Evolutionary conservation across 2,888 invertebrate genomes (phyloP).

Genomic region (Tetropium fuscum): DNA sequence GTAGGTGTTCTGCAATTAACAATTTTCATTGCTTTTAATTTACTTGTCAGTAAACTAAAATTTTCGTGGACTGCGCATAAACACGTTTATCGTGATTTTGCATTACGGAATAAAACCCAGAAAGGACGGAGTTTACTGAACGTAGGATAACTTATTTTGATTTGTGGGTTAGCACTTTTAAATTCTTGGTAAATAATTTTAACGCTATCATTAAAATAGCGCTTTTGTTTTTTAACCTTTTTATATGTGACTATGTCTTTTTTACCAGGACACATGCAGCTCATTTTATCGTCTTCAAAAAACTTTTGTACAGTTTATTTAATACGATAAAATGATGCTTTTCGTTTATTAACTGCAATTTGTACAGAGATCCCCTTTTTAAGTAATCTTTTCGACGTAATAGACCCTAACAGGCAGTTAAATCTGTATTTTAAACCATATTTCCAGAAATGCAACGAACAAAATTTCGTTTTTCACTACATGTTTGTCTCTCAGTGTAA

Average conservation of each 20-base stretch:
- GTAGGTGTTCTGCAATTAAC: constrained; percentile 3
- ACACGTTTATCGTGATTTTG: constrained; percentile 25
- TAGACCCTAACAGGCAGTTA: background rate
- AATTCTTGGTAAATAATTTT: constrained; percentile 23
- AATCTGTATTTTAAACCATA: constrained; percentile 12
- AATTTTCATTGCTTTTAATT: constrained; percentile 12
- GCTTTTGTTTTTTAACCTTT: constrained; percentile 26
- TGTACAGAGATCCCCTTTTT: constrained; percentile 4
- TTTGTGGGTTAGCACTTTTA: constrained; percentile 14
- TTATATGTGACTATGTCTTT: constrained; percentile 21
- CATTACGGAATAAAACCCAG: constrained; percentile 12
- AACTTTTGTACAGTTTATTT: constrained; percentile 6
- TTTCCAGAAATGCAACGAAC: constrained; percentile 8
- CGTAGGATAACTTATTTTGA: constrained; percentile 23
- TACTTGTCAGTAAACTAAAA: constrained; percentile 6
- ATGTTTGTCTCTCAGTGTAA: constrained; percentile 1
- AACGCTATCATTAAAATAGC: constrained; percentile 20
- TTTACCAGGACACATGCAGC: constrained; percentile 24
- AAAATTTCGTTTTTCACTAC: constrained; percentile 7
- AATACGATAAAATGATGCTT: constrained; percentile 10
- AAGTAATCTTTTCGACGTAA: background rate
- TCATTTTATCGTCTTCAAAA: constrained; percentile 27
- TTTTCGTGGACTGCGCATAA: constrained; percentile 25
- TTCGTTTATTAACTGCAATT: constrained; percentile 1
- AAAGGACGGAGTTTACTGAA: constrained; percentile 28